A percentile compares a stretch with the other conserved stretches of the same genome.
Conservation (phyloP, 1,140 invertebrate species). For the Drosophila seguyi region DNA sequence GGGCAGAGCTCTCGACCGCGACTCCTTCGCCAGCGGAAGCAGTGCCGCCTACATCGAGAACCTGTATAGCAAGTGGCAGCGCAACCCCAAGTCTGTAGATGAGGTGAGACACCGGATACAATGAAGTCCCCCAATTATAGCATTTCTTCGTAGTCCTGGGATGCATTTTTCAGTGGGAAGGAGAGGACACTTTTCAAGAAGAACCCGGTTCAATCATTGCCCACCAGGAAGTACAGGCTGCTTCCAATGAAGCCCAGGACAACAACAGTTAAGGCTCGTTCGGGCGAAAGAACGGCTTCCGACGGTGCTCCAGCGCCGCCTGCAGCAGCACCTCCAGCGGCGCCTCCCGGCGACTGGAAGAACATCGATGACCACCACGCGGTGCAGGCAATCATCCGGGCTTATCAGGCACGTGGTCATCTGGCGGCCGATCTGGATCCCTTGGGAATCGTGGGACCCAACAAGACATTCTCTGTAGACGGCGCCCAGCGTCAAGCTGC, state of each 20-base stretch:
- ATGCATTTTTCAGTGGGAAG: constrained; percentile 51
- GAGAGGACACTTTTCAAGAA: background rate
- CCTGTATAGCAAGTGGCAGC: constrained; percentile 47
- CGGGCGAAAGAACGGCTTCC: constrained; percentile 4
- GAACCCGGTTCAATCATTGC: background rate
- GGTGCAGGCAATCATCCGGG: constrained; percentile 99
- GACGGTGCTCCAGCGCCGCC: background rate
- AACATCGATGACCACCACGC: constrained; percentile 98
- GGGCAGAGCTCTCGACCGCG: background rate
- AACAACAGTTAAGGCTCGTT: background rate
- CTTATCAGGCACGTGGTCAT: constrained; percentile 98
- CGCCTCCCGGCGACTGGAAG: constrained; percentile 89
- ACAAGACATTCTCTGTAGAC: constrained; percentile 18
- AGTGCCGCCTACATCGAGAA: constrained; percentile 54
- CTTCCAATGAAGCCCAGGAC: background rate
- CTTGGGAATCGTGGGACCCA: constrained; percentile 88
- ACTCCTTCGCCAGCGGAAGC: constrained; percentile 43
- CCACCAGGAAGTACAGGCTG: constrained; percentile 8
- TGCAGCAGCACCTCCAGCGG: background rate
- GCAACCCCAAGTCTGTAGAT: constrained; percentile 49
- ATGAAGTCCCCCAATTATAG: too few species aligned
- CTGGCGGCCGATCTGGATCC: constrained; percentile 97
- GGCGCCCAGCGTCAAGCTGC: constrained; percentile 86
- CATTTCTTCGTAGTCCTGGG: constrained; percentile 18
- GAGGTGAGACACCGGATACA: background rate